phyloP scores from a whole-genome alignment of 2,797 vertebrate species.

The Psittacula echo region DNA sequence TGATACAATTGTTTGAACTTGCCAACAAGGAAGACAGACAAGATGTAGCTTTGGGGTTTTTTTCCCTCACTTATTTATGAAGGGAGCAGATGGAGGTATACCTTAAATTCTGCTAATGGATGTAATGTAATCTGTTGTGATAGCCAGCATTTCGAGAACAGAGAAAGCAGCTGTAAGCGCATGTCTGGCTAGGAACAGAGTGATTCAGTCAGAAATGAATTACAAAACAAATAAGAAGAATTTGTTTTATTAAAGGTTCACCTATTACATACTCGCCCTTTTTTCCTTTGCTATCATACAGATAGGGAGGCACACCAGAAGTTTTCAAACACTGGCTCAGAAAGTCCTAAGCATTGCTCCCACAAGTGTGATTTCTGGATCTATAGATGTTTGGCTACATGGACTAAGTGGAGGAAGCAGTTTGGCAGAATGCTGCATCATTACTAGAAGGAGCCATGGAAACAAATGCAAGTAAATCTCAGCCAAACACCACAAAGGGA shows the following conservation, averaged over 20 bases:
- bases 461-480: background rate
- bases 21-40: background rate
- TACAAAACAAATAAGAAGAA: background rate
- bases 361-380: background rate
- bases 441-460: background rate
- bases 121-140: background rate
- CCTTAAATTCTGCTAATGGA: background rate
- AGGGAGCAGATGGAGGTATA: background rate
- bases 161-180: background rate
- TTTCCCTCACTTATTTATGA: fast-evolving
- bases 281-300: background rate
- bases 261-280: background rate
- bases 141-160: background rate
- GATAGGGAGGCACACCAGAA: background rate
- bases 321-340: background rate
- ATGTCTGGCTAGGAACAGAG: background rate
- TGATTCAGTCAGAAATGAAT: background rate
- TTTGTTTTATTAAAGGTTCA: background rate
- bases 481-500: background rate
- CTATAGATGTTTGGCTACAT: background rate
- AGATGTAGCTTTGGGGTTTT: background rate
- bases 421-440: background rate
- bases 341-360: background rate
- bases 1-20: background rate
- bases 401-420: background rate